Base-by-base conservation (phyloP, 2,888 invertebrate genomes). In the Catocala fraxini region DNA sequence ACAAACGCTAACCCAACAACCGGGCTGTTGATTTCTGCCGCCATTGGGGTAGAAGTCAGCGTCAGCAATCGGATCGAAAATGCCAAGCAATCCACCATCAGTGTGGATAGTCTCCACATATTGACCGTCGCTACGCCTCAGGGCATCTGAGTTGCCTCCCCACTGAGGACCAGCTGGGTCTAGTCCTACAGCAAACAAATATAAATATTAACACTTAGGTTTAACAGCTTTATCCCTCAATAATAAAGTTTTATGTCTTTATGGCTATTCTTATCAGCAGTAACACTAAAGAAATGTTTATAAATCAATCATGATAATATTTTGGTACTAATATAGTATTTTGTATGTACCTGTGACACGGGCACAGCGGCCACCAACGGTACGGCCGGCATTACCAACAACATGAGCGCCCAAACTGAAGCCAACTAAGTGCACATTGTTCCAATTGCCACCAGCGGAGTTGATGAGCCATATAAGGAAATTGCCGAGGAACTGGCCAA, bases 331-430 rank as follows among this genome's bases (percentile, higher is more conserved):
- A 25, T 25, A 25, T 25, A 25, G 25, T 25, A 25, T 25, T 25
- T 25, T 4, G 77, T 47, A 70, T 71, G 61, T 63, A 91, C 91
- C 90, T 56, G 90, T 90, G 3, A 91, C 71, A 65, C 91, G 84
- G 4, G 73, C 71, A 6, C 82, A 59, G 5, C 80, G 75, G 0
- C 83, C 69, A 9, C 79, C 79, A 5, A 81, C 71, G 1, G 75
- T 67, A 0, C 89, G 87, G 0, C 91, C 92, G 25, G 91, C 89
- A 15, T 70, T 85, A 3, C 90, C 93, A 0, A 90, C 90, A 1
- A 93, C 82, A 70, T 95, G 95, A 57, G 93, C 92, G 0, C 95
- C 94, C 68, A 95, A 84, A 68, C 94, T 94, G 82, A 90, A 89
- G 12, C 95, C 95, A 6, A 94, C 78, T 9, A 94, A 77, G 65